These are phyloP conservation scores for Mycalesis mineus DNA, from an alignment of 2,888 invertebrate genomes.

Conservation along the genomic window DNA sequence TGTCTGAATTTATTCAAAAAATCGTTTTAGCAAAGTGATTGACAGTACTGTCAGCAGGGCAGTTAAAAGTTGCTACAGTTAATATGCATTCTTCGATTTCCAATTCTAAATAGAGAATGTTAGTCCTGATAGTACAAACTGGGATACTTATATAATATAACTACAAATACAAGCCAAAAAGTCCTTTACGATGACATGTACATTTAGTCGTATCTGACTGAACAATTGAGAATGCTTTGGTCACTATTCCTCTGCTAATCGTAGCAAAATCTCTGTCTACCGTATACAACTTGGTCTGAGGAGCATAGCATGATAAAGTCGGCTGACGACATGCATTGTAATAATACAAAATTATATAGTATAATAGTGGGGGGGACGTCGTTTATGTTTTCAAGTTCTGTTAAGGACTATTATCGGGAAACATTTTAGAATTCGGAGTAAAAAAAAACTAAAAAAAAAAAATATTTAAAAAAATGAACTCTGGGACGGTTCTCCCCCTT, in stretches of 20 bases:
- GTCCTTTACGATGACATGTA: no score
- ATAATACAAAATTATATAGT: conserved; percentile 30
- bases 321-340: conserved; percentile 34
- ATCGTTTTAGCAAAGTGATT: no score
- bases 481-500: conserved; percentile 6
- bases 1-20: no score
- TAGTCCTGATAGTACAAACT: no score
- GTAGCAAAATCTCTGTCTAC: background rate
- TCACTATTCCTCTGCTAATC: background rate
- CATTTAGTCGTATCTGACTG: no score
- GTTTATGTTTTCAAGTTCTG: background rate
- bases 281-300: background rate
- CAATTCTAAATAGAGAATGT: no score
- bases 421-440: background rate
- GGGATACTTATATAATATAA: no score
- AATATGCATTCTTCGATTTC: no score
- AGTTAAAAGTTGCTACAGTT: no score
- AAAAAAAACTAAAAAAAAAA: background rate
- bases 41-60: no score
- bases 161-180: no score
- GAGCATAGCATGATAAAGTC: conserved; percentile 37
- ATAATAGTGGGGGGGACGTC: conserved; percentile 5
- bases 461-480: background rate
- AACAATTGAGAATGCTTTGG: background rate
- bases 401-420: background rate